Base-by-base conservation (phyloP, 2,888 invertebrate species). In the Rhagonycha fulva region DNA sequence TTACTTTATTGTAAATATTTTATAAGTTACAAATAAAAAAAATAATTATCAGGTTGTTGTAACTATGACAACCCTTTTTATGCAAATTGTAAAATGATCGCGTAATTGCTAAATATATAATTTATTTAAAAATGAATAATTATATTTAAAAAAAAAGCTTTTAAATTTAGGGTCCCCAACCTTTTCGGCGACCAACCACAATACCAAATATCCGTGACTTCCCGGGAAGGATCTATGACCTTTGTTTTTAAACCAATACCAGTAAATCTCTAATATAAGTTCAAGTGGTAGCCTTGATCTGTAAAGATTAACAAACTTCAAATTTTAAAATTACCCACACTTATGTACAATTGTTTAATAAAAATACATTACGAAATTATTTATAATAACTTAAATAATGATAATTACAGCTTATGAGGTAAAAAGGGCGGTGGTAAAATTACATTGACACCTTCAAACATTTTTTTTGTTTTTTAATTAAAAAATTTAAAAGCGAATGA, bases 291-390 rank as follows among this genome's bases (percentile, higher is more conserved):
- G 47, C 47, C 47, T 47, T 47, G 47, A 47, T 47, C 47, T 47
- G 47, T 47, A 47, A 47, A 47, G 47, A 47, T 47, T 47, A 47
- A 47, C 47, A 47, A 47, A 47, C 47, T 47, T 47, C 47, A 47
- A 47, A 47, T 47, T 47, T 47, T 47, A 47, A 47, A 47, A 47
- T 47, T 47, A 47, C n/a, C 47, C n/a, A n/a, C 72, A 26, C 47
- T 47, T 47, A 47, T 66, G 23, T 61, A 72, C 72, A 67, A 60
- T 67, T 60, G 14, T 71, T 71, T 71, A 63, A 63, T 63, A 71
- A 24, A 71, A 28, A 71, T 63, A 28, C 62, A 66, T 66, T 47
- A 32, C n/a, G 30, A 14, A 19, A 71, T 47, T 47, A 32, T 70
- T 63, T 63, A 19, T 12, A 71, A 63, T 62, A 62, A 26, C 0